phyloP scores from a whole-genome alignment of 1,140 invertebrate genomes.

The Hesperophylax magnus region DNA sequence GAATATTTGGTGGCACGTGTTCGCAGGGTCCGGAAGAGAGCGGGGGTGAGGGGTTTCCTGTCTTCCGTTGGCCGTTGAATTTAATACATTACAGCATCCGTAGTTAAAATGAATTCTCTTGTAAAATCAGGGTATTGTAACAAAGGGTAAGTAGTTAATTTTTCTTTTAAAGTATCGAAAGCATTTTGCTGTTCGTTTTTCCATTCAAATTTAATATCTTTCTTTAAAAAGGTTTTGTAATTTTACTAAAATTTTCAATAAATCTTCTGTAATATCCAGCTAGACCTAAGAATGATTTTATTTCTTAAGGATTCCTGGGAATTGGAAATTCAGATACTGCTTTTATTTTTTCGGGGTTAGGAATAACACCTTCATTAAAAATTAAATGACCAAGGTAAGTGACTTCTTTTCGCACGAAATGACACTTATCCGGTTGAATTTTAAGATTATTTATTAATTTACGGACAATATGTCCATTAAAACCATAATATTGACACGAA shows the following conservation, averaged over 20 bases:
- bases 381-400: constrained; percentile 61
- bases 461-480: no score
- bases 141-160: not conserved
- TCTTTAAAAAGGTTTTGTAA: constrained; percentile 11
- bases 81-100: not conserved
- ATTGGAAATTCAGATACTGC: constrained; percentile 49
- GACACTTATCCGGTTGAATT: constrained; percentile 67
- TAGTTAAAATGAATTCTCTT: not conserved
- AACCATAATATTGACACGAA: no score
- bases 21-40: no score
- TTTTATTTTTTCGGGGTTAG: constrained; percentile 56
- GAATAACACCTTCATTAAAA: constrained; percentile 7
- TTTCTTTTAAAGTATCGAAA: not conserved
- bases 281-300: no score
- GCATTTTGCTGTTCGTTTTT: no score
- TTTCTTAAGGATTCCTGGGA: not conserved
- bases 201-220: constrained; percentile 10
- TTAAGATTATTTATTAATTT: no score
- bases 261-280: no score
- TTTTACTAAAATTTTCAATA: constrained; percentile 56
- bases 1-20: no score
- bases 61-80: no score
- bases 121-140: constrained; percentile 9
- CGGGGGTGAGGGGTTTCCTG: no score
- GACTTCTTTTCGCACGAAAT: constrained; percentile 65